phyloP scores from a whole-genome alignment of 2,797 vertebrate species.

The Pseudochirops corinnae region DNA sequence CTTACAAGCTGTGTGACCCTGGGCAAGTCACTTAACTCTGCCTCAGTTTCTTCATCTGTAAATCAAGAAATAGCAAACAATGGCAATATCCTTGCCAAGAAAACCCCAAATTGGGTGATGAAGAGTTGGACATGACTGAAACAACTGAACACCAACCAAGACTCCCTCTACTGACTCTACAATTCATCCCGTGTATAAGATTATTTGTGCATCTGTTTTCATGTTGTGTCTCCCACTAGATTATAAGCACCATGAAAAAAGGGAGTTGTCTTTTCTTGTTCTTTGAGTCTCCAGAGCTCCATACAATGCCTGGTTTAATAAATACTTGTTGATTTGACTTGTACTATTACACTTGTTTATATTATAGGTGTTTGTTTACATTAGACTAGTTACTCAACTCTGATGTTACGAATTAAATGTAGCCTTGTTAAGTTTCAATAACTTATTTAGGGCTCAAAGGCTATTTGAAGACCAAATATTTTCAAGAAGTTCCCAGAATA shows the following conservation, averaged over 20 bases:
- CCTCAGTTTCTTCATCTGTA: not conserved
- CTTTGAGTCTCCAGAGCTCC: not conserved
- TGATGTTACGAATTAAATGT: not conserved
- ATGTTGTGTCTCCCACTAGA: not conserved
- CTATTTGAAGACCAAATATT: not conserved
- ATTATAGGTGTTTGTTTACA: not conserved
- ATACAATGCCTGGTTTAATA: not conserved
- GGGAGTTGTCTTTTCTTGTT: not conserved
- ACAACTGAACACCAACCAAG: not conserved
- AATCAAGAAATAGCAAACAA: not conserved
- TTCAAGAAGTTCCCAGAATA: slow-evolving; percentile 30
- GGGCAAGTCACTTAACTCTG: not conserved
- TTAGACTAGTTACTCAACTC: not conserved
- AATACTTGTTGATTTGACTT: not conserved
- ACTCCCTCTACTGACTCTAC: not conserved
- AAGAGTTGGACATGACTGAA: not conserved
- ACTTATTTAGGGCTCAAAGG: slow-evolving; percentile 33
- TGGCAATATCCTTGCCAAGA: not conserved
- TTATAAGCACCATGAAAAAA: not conserved
- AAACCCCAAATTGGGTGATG: not conserved
- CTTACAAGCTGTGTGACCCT: not conserved
- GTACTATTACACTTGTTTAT: not conserved
- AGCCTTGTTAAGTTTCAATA: slow-evolving; percentile 27
- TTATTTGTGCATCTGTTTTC: not conserved
- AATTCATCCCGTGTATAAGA: not conserved